phyloP scores from a whole-genome alignment of 2,113 vertebrate species.

The Peromyscus maniculatus region DNA sequence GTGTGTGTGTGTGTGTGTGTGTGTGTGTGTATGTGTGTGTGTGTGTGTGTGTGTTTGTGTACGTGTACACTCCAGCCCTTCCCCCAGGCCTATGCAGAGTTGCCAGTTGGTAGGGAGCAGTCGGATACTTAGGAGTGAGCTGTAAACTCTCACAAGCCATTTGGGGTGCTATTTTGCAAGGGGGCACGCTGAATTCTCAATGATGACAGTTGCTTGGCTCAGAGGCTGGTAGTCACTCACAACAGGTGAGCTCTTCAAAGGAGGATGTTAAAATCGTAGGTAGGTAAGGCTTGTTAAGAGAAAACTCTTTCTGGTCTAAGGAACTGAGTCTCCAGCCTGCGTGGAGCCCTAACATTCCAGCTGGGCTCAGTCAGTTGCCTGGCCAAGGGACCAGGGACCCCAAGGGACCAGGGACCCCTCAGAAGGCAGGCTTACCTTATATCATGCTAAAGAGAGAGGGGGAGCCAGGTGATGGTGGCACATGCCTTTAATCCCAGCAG shows the following conservation, averaged over 20 bases:
- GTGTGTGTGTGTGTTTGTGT: not conserved
- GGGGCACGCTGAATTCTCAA: not conserved
- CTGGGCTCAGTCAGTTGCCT: not conserved
- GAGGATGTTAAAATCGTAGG: not conserved
- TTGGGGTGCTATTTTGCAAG: not conserved
- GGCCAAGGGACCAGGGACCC: not conserved
- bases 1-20: not conserved
- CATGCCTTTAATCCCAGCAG: too few relatives aligned
- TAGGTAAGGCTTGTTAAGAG: not conserved
- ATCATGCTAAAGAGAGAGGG: not conserved
- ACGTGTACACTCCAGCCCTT: not conserved
- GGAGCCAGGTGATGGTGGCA: not conserved
- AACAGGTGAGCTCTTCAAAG: not conserved
- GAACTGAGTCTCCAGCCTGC: not conserved
- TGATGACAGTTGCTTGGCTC: not conserved
- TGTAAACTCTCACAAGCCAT: not conserved
- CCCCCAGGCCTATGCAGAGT: too few relatives aligned
- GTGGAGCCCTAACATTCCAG: not conserved
- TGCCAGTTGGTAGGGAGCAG: too few relatives aligned
- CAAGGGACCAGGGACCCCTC: not conserved
- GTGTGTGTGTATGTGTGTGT: not conserved
- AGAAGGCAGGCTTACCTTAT: not conserved
- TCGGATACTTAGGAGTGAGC: too few relatives aligned
- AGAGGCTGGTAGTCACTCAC: not conserved
- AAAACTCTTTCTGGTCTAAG: not conserved